Evolutionary conservation across 2,797 vertebrate genomes (phyloP), one percentile per base, ranked within the genome.

Genomic region (Anabacerthia variegaticeps): DNA sequence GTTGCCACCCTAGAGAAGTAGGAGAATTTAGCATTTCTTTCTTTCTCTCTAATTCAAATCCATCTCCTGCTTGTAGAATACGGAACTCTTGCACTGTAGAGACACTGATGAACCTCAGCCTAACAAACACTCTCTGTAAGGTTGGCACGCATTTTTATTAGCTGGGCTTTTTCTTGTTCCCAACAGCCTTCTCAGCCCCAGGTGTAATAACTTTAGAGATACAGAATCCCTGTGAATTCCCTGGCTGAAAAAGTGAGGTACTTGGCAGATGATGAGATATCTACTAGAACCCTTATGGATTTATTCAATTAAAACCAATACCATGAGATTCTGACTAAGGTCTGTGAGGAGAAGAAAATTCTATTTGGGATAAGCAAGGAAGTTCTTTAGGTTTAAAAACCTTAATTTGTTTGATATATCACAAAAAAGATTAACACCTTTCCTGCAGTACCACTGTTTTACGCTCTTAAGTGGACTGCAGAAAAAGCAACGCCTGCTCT

Each of bases 271-370:
- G 72, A 93, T 88, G 83, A 93, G 69, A 51, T 74, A 87, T 55
- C 56, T 74, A 48, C 44, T 46, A 61, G 73, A 92, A 80, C 3
- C 78, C 84, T 54, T 68, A 89, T 24, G 91, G 84, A 89, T 88
- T 96, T 91, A 91, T 85, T 96, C 58, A 95, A 93, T 97, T 95
- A 94, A 95, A 89, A 91, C 18, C 5, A 72, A 44, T 72, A 75
- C 18, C 74, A 49, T 75, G 62, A 88, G 72, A 88, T 49, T 80
- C 30, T 74, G 62, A 61, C 32, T 79, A 36, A 74, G 9, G n/a
- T 62, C 65, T 75, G 9, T 24, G n/a, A 80, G 81, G 66, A 54
- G 27, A 80, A 68, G 10, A 12, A 2, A 72, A 63, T 52, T 71
- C 22, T 85, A 61, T 77, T 59, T 77, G 41, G 56, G 11, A 89